Percentiles rank a stretch among this genome's conserved stretches.
phyloP scores from a whole-genome alignment of 2,797 vertebrate species.

The Gadopsis bispinosus region DNA sequence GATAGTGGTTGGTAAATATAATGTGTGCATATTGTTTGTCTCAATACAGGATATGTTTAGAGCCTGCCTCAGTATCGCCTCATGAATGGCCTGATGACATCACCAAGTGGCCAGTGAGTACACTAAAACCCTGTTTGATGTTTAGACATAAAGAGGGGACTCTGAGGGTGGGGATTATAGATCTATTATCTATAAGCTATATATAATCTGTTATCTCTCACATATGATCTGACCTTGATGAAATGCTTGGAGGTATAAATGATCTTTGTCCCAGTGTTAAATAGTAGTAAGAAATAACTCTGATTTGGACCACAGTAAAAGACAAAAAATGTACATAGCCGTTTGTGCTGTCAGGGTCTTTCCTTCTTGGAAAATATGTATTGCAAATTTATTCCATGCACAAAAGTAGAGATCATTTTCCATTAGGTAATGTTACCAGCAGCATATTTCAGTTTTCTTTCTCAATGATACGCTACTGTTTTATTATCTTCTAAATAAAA shows the following conservation, averaged over 20 bases:
- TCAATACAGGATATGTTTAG: conserved; percentile 91
- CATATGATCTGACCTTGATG: neutral
- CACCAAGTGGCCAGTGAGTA: conserved; percentile 97
- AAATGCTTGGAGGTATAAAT: neutral
- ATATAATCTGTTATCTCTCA: no score
- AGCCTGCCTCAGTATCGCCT: conserved; percentile 94
- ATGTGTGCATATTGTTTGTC: conserved; percentile 7
- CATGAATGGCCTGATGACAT: conserved; percentile 99
- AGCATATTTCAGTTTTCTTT: conserved; percentile 1
- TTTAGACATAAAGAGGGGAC: neutral
- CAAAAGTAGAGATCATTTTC: neutral
- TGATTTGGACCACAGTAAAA: neutral
- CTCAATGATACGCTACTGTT: neutral
- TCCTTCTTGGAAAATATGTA: conserved; percentile 2
- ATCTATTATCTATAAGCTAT: no score
- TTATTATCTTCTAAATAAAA: neutral
- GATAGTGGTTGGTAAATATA: neutral
- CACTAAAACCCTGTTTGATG: neutral
- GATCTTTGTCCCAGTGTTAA: neutral
- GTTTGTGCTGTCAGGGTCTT: neutral
- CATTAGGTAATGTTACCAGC: neutral
- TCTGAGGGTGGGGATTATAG: neutral
- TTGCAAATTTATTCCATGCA: neutral
- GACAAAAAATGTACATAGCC: neutral
- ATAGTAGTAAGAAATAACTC: neutral